Conservation (phyloP, 2,113 vertebrate species). For the Eurystomus gularis region DNA sequence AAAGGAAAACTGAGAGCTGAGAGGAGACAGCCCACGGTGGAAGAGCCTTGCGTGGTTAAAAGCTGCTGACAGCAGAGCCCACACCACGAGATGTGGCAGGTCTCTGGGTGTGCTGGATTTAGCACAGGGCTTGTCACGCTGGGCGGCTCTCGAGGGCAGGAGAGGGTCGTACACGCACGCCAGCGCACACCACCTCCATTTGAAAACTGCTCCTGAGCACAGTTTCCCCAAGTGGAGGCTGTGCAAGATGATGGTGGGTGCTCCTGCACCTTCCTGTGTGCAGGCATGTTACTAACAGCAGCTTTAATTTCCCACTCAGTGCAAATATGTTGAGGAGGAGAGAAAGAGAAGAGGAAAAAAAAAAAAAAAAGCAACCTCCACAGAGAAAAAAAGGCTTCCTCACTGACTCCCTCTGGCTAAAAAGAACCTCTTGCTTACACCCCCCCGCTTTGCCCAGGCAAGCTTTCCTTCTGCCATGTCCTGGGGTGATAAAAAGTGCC, state of each 20-base stretch:
- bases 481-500: neutral
- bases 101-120: neutral
- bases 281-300: neutral
- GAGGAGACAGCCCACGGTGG: neutral
- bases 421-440: neutral
- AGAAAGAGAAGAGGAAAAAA: neutral
- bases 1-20: neutral
- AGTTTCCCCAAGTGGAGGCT: neutral
- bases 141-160: neutral
- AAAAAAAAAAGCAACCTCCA: neutral
- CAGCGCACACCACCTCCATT: neutral
- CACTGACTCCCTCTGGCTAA: neutral
- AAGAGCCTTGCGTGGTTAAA: neutral
- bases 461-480: neutral
- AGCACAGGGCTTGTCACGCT: neutral
- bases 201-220: neutral
- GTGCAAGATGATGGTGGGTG: neutral
- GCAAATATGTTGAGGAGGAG: slow-evolving; percentile 1
- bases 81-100: accelerated
- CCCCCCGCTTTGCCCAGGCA: neutral
- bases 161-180: neutral
- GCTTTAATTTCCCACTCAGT: neutral
- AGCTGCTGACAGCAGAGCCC: neutral
- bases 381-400: neutral
- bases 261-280: neutral